phyloP scores from a whole-genome alignment of 2,113 vertebrate genomes.

The Chionodraco myersi region DNA sequence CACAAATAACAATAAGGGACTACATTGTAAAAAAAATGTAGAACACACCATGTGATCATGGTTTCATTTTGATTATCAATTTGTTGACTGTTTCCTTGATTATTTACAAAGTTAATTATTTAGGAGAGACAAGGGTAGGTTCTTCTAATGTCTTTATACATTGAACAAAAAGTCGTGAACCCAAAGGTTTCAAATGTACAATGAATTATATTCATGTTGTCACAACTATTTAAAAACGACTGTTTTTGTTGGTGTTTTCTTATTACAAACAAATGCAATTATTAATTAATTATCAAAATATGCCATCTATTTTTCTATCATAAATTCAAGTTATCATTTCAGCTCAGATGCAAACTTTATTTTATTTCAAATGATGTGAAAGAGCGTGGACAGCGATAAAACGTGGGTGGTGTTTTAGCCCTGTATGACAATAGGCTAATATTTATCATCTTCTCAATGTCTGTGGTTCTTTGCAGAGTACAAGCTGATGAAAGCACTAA shows the following conservation, averaged over 20 bases:
- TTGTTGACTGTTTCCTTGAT: neutral
- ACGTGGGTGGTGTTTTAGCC: neutral
- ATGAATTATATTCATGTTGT: neutral
- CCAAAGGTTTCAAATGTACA: neutral
- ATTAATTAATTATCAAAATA: neutral
- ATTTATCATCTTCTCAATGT: neutral
- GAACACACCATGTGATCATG: neutral
- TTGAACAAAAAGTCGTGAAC: neutral
- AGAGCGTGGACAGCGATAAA: neutral
- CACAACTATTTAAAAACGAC: too few species aligned
- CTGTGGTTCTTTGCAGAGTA: neutral
- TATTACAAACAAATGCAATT: too few species aligned
- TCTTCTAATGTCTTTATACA: too few species aligned
- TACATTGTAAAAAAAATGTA: conserved; percentile 13
- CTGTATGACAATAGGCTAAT: neutral
- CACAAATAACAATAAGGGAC: conserved; percentile 32
- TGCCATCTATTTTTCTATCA: neutral
- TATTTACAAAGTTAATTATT: neutral
- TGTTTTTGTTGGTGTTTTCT: too few species aligned
- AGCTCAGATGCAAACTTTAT: neutral
- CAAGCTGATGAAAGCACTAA: conserved; percentile 2
- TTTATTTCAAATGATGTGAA: neutral
- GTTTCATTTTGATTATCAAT: neutral
- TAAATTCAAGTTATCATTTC: neutral
- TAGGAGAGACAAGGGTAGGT: neutral